Evolutionary conservation across 2,888 invertebrate genomes (phyloP).

Genomic region (Hemithea aestivaria): DNA sequence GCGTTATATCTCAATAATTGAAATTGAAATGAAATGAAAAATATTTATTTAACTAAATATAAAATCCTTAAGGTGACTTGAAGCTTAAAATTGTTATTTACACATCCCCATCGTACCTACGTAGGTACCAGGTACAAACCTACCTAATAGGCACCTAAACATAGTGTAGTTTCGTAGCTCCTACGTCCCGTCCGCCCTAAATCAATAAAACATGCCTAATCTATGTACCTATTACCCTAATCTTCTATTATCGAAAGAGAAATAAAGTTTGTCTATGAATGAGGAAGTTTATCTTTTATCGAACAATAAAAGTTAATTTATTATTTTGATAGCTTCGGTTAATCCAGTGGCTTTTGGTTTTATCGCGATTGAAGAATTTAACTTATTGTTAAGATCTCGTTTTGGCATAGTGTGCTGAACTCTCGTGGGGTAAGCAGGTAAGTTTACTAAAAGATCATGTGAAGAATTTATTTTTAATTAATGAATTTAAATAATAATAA

Average conservation of each 20-base stretch:
- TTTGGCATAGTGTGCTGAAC: slow-evolving; percentile 33
- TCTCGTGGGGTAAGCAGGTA: slow-evolving; percentile 38
- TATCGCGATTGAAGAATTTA: slow-evolving; percentile 25
- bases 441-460: slow-evolving; percentile 17
- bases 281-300: slow-evolving; percentile 25
- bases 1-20: no score
- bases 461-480: not conserved
- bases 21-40: no score
- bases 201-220: slow-evolving; percentile 2
- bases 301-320: slow-evolving; percentile 16
- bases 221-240: slow-evolving; percentile 2
- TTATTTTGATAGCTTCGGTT: slow-evolving; percentile 19
- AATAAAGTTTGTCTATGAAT: slow-evolving; percentile 16
- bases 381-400: slow-evolving; percentile 9
- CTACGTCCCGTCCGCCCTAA: no score
- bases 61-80: no score
- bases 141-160: no score
- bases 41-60: no score
- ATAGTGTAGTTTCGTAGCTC: no score
- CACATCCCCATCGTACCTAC: no score
- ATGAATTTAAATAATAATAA: not conserved
- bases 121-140: no score
- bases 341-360: slow-evolving; percentile 16
- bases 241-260: slow-evolving; percentile 6
- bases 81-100: no score